Conservation (phyloP, 2,888 invertebrate genomes). For the Meghimatium bilineatum region DNA sequence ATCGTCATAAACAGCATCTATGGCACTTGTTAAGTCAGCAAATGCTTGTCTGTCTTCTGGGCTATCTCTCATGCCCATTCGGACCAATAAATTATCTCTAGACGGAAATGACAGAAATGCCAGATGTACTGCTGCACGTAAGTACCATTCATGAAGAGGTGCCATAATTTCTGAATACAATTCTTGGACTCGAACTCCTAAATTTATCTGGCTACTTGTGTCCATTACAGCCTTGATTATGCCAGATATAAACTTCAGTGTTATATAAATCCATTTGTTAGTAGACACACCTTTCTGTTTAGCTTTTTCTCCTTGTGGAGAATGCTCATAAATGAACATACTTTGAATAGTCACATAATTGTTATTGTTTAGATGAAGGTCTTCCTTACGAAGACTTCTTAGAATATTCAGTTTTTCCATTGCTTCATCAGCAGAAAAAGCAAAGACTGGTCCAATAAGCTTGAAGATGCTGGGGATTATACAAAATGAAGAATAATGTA, state of each 20-base stretch:
- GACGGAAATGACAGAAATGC: slow-evolving; percentile 38
- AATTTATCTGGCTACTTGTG: neutral
- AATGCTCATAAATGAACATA: slow-evolving; percentile 43
- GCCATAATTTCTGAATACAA: slow-evolving; percentile 25
- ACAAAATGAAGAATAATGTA: neutral
- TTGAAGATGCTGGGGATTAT: slow-evolving; percentile 32
- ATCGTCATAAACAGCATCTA: slow-evolving; percentile 34
- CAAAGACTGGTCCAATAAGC: slow-evolving; percentile 33
- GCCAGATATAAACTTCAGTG: slow-evolving; percentile 31
- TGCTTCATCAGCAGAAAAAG: slow-evolving; percentile 22
- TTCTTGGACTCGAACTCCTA: slow-evolving; percentile 7
- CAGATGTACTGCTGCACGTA: slow-evolving; percentile 13
- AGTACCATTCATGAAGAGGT: slow-evolving; percentile 37
- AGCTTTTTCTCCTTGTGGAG: neutral
- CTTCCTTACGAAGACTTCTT: neutral
- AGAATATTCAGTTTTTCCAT: slow-evolving; percentile 4
- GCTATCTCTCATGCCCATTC: slow-evolving; percentile 25
- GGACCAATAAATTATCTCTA: neutral
- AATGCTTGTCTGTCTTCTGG: slow-evolving; percentile 7
- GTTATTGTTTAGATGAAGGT: neutral
- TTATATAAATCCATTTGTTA: slow-evolving; percentile 28
- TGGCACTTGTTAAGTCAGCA: slow-evolving; percentile 6
- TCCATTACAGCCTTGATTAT: slow-evolving; percentile 1
- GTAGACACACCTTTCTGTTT: slow-evolving; percentile 20
- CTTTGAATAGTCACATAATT: slow-evolving; percentile 36